Conservation (phyloP, 2,888 invertebrate genomes). For the Clivina fossor region DNA sequence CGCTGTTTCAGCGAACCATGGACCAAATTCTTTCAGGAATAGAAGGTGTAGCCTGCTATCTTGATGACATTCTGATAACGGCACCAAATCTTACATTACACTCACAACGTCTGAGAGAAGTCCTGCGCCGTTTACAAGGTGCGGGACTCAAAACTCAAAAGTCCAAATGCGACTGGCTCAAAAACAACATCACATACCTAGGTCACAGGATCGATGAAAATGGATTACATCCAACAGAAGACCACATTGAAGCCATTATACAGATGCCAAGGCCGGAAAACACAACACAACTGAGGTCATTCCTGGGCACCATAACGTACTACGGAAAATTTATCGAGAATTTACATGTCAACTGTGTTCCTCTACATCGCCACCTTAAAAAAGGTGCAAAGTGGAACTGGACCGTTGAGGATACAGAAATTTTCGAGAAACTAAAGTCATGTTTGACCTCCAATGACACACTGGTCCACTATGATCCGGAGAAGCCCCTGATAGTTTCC, state of each 20-base stretch:
- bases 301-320: constrained; percentile 1
- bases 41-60: background rate
- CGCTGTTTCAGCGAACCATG: constrained; percentile 3
- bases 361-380: background rate
- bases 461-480: constrained; percentile 35
- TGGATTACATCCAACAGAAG: constrained; percentile 15
- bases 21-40: constrained; percentile 2
- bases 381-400: constrained; percentile 32
- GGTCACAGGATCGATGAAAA: constrained; percentile 20
- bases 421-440: constrained; percentile 34
- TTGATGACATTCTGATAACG: constrained; percentile 15
- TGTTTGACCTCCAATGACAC: constrained; percentile 30
- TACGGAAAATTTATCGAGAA: constrained; percentile 5
- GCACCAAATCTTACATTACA: constrained; percentile 4
- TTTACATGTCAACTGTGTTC: constrained; percentile 4
- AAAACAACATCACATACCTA: constrained; percentile 11
- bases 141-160: constrained; percentile 5
- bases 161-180: constrained; percentile 14
- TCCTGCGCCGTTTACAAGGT: constrained; percentile 4
- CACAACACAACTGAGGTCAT: constrained; percentile 1
- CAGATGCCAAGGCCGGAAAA: constrained; percentile 3
- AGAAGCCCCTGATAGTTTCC: constrained; percentile 22
- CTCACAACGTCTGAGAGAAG: background rate
- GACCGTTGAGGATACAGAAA: constrained; percentile 21
- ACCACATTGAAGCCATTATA: constrained; percentile 13